phyloP scores from a whole-genome alignment of 2,797 vertebrate species.

The Parauchenoglanis punctatus region DNA sequence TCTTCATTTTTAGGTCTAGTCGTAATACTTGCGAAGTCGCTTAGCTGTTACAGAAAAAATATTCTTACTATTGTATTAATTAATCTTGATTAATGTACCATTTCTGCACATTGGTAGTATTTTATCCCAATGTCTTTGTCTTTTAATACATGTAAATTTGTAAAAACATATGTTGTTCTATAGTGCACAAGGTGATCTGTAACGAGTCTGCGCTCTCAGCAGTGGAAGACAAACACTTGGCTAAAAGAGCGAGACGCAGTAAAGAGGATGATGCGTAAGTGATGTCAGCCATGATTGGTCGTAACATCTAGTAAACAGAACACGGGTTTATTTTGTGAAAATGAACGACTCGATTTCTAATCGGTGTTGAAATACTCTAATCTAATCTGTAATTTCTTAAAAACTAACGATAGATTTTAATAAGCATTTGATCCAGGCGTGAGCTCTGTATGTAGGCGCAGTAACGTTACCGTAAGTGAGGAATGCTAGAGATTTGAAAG shows the following conservation, averaged over 20 bases:
- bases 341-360: background rate
- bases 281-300: background rate
- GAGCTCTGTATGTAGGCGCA: background rate
- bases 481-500: background rate
- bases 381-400: background rate
- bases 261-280: conserved; percentile 78
- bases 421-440: no score
- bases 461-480: background rate
- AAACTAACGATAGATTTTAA: no score
- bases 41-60: background rate
- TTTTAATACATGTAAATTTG: background rate
- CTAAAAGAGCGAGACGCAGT: conserved; percentile 82
- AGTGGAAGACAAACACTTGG: conserved; percentile 82
- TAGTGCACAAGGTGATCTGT: conserved; percentile 82
- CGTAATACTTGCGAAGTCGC: no score
- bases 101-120: background rate
- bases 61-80: background rate
- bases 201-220: conserved; percentile 73
- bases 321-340: background rate
- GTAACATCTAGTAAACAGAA: background rate
- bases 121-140: background rate
- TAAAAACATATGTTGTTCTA: background rate
- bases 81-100: background rate
- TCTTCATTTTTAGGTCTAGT: no score
- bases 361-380: background rate